Percentiles rank a stretch among this genome's conserved stretches.
phyloP scores from a whole-genome alignment of 2,113 vertebrate species.

The Centropus unirufus region DNA sequence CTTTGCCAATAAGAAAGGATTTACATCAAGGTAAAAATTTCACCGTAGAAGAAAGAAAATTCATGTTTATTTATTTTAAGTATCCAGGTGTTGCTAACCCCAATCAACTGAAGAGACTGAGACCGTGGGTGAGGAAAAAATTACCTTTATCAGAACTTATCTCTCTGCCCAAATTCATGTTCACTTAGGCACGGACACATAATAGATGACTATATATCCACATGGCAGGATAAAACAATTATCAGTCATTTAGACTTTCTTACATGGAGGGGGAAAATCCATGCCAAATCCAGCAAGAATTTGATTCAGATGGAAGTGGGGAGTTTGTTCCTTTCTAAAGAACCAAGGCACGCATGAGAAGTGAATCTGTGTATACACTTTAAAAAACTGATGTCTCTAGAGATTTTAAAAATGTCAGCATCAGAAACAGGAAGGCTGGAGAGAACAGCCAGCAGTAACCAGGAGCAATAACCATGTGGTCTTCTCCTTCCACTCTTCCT shows the following conservation, averaged over 20 bases:
- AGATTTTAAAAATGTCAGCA: constrained; percentile 16
- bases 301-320: neutral
- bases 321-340: neutral
- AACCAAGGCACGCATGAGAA: neutral
- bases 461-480: constrained; percentile 23
- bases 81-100: neutral
- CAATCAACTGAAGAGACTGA: neutral
- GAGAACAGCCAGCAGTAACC: constrained; percentile 61
- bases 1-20: neutral
- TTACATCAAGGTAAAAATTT: neutral
- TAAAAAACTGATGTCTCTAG: constrained; percentile 1
- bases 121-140: neutral
- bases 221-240: neutral
- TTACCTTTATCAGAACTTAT: neutral
- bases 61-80: neutral
- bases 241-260: neutral
- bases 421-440: constrained; percentile 59
- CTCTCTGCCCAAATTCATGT: neutral
- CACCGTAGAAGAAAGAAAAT: neutral
- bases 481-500: constrained; percentile 45
- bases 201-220: neutral
- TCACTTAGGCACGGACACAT: accelerated
- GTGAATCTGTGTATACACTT: neutral
- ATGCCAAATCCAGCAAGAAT: neutral
- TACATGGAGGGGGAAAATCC: neutral